A percentile compares a stretch with the other conserved stretches of the same genome.
These are phyloP conservation scores for Macrotis lagotis DNA, from an alignment of 2,113 vertebrate species.

Conservation along the genomic window DNA sequence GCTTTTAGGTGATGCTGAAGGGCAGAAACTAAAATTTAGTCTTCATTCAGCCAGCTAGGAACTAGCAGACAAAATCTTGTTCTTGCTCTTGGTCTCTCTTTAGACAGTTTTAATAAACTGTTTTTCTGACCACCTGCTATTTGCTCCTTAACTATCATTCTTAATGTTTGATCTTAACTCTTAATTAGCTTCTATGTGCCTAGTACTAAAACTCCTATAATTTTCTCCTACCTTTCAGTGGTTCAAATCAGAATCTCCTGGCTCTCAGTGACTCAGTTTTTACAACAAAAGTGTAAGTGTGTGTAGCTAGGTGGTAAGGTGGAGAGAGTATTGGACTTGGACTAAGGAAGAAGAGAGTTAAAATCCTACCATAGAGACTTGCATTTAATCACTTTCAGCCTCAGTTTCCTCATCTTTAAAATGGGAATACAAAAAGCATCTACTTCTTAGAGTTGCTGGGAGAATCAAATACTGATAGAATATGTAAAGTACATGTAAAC, in stretches of 20 bases:
- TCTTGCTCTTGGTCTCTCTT: neutral
- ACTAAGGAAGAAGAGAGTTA: neutral
- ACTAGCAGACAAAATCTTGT: neutral
- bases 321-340: neutral
- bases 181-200: neutral
- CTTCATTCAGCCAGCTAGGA: neutral
- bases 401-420: neutral
- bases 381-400: neutral
- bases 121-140: neutral
- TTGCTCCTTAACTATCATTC: no score
- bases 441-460: neutral
- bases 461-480: neutral
- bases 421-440: neutral
- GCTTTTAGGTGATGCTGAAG: neutral
- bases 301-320: neutral
- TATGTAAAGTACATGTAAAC: neutral
- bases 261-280: neutral
- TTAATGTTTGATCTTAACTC: no score
- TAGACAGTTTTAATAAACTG: neutral
- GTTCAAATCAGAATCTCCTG: neutral
- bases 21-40: neutral
- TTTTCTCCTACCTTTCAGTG: neutral
- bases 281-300: neutral
- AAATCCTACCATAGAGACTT: neutral
- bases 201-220: neutral